Percentiles rank a stretch among this genome's conserved stretches.
These are phyloP conservation scores for Ispidina lecontei DNA, from an alignment of 2,797 vertebrate genomes.

Conservation along the genomic window DNA sequence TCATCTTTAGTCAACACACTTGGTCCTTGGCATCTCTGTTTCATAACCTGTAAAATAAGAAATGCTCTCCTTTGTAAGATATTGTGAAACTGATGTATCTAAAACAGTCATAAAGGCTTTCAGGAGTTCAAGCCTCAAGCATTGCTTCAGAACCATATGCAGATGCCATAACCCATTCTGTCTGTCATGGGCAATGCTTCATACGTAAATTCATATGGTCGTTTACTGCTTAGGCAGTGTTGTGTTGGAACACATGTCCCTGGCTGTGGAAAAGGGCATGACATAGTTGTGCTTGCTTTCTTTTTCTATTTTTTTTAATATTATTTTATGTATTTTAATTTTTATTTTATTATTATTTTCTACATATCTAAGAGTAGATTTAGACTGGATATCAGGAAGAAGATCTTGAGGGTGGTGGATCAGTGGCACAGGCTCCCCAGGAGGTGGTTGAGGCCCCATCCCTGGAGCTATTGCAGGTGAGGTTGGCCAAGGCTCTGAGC, in stretches of 20 bases:
- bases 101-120: neutral
- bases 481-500: no score
- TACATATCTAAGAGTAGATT: no score
- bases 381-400: no score
- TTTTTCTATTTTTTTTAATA: no score
- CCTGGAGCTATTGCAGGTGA: no score
- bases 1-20: neutral
- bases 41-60: neutral
- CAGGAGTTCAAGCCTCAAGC: neutral
- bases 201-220: neutral
- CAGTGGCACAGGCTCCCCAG: no score
- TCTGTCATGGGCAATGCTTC: accelerated
- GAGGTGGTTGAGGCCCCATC: no score
- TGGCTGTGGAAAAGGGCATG: neutral
- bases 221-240: neutral
- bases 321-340: no score
- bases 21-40: neutral
- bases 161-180: neutral
- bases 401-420: no score
- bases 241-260: neutral
- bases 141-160: neutral
- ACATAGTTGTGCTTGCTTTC: neutral
- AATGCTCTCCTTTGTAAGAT: neutral
- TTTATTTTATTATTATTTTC: no score
- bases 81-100: neutral